Evolutionary conservation across 2,113 vertebrate genomes (phyloP).

Genomic region (Petaurus breviceps): DNA sequence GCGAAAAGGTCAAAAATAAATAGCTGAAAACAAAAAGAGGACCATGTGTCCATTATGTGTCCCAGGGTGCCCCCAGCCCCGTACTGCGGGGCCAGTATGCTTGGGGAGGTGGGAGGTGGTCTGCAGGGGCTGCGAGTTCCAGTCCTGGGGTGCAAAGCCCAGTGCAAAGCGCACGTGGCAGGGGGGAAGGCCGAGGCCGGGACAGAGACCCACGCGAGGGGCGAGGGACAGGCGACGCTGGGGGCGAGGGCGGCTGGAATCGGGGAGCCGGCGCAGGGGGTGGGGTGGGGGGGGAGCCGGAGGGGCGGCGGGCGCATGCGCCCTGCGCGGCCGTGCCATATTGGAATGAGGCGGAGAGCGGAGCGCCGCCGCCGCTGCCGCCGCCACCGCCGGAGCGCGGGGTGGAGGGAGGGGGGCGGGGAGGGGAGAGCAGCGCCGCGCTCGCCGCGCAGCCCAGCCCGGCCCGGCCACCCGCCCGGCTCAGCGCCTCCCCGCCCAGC

Average conservation of each 20-base stretch:
- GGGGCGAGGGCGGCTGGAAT: not conserved
- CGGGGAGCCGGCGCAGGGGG: slow-evolving; percentile 64
- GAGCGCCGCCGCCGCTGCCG: slow-evolving; percentile 80
- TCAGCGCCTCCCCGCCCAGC: slow-evolving; percentile 75
- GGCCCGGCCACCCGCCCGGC: not conserved
- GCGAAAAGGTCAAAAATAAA: not conserved
- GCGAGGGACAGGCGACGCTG: not conserved
- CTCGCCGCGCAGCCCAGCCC: slow-evolving; percentile 73
- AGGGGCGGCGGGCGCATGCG: slow-evolving; percentile 88
- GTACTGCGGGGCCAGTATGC: not conserved
- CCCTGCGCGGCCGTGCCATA: slow-evolving; percentile 90
- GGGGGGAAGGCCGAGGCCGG: not conserved
- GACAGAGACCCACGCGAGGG: not conserved
- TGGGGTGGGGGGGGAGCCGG: slow-evolving; percentile 56
- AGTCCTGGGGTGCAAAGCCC: not conserved
- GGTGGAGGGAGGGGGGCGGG: slow-evolving; percentile 77
- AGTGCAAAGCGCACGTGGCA: not conserved
- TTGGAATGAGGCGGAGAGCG: slow-evolving; percentile 95
- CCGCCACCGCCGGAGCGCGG: slow-evolving; percentile 87
- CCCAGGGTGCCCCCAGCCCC: not conserved
- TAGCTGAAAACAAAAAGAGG: not conserved
- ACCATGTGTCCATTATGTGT: not conserved
- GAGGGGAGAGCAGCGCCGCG: slow-evolving; percentile 78
- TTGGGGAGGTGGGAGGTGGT: not conserved
- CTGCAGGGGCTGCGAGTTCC: not conserved